phyloP scores from a whole-genome alignment of 1,140 invertebrate genomes.

The Diabrotica undecimpunctata region DNA sequence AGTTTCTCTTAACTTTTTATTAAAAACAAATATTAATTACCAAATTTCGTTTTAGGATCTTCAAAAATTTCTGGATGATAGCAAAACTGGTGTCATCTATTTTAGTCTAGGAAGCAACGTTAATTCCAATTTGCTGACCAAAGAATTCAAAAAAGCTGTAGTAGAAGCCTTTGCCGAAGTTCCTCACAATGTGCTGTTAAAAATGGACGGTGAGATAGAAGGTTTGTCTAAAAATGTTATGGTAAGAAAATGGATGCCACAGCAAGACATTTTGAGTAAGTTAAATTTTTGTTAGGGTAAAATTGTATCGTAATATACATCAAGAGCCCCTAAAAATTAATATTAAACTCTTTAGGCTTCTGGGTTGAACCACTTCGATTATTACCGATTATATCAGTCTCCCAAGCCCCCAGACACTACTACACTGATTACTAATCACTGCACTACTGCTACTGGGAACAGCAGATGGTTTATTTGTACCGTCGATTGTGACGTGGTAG shows the following conservation, averaged over 20 bases:
- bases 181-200: slow-evolving; percentile 56
- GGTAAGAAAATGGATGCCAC: slow-evolving; percentile 60
- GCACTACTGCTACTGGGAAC: no score
- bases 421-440: no score
- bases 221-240: slow-evolving; percentile 53
- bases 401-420: no score
- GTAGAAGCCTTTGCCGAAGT: slow-evolving; percentile 51
- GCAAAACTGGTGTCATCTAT: slow-evolving; percentile 55
- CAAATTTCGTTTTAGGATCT: slow-evolving; percentile 44
- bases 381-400: no score
- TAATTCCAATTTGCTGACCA: slow-evolving; percentile 52
- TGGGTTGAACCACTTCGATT: no score
- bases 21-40: no score
- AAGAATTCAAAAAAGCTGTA: slow-evolving; percentile 48
- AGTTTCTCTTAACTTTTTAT: no score
- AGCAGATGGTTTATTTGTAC: no score
- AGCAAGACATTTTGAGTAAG: slow-evolving; percentile 44
- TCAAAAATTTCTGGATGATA: slow-evolving; percentile 47
- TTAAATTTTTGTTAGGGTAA: not conserved
- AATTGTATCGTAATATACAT: no score
- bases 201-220: slow-evolving; percentile 52
- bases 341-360: no score
- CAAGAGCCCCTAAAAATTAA: no score
- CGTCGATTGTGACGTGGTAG: no score
- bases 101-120: slow-evolving; percentile 58